phyloP scores from a whole-genome alignment of 2,797 vertebrate species.

The Acipenser transmontanus region DNA sequence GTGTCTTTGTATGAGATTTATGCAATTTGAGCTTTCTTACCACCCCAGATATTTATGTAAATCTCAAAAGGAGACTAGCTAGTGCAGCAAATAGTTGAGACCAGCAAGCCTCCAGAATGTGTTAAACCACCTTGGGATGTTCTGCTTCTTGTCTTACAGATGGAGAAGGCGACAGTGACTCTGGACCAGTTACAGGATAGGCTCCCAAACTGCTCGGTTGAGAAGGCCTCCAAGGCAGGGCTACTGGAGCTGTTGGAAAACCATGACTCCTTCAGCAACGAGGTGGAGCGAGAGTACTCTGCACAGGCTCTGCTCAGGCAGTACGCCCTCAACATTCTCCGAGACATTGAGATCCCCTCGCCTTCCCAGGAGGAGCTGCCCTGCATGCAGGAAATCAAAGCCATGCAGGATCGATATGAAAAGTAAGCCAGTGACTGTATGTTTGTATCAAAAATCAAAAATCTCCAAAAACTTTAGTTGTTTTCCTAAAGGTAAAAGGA shows the following conservation, averaged over 20 bases:
- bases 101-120: too few relatives aligned
- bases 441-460: too few relatives aligned
- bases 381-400: constrained; percentile 68
- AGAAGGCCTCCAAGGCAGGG: constrained; percentile 80
- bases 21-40: too few relatives aligned
- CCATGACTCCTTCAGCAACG: constrained; percentile 68
- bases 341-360: constrained; percentile 62
- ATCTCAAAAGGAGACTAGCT: too few relatives aligned
- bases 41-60: too few relatives aligned
- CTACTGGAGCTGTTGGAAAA: constrained; percentile 76
- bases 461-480: not conserved
- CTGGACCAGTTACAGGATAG: constrained; percentile 72
- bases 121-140: too few relatives aligned
- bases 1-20: too few relatives aligned
- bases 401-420: constrained; percentile 78
- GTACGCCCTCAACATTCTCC: constrained; percentile 63
- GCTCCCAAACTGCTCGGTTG: constrained; percentile 74
- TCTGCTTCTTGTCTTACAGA: constrained; percentile 46
- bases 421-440: constrained; percentile 53
- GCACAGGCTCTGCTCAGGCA: constrained; percentile 73
- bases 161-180: constrained; percentile 68
- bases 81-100: too few relatives aligned
- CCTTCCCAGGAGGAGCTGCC: constrained; percentile 55
- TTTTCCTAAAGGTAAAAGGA: not conserved
- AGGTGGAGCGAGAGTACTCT: constrained; percentile 75